These are phyloP conservation scores for Eupithecia centaureata DNA, from an alignment of 2,888 invertebrate genomes.

Conservation along the genomic window DNA sequence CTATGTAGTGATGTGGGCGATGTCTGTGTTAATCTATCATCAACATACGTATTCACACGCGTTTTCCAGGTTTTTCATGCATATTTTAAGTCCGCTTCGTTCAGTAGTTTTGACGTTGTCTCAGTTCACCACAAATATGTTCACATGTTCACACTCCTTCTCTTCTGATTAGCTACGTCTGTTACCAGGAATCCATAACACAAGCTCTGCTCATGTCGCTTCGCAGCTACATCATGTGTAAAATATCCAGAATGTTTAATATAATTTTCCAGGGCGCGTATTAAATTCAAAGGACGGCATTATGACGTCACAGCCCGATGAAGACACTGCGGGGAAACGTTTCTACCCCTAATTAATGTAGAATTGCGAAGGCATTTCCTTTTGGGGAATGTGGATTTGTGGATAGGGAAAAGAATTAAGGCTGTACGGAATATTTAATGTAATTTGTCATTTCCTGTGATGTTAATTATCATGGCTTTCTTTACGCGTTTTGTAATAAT, in stretches of 20 bases:
- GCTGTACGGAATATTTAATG: neutral
- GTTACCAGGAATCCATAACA: no score
- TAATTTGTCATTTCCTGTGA: slow-evolving; percentile 10
- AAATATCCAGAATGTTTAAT: neutral
- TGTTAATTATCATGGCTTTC: neutral
- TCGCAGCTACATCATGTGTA: no score
- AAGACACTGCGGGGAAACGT: slow-evolving; percentile 2
- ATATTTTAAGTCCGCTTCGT: no score
- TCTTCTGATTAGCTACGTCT: no score
- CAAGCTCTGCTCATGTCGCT: no score
- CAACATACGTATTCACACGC: no score
- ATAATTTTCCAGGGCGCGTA: neutral
- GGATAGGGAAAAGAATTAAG: slow-evolving; percentile 8
- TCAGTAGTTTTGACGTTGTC: no score
- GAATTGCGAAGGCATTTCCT: neutral
- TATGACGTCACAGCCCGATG: slow-evolving; percentile 6
- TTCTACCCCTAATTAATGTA: slow-evolving; percentile 24
- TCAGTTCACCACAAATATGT: no score
- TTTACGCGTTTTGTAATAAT: neutral
- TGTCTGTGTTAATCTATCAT: no score
- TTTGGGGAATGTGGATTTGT: slow-evolving; percentile 5
- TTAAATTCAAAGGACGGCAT: neutral
- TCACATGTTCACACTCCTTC: no score
- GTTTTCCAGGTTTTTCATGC: no score
- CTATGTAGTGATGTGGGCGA: no score